Conservation (phyloP, 2,797 vertebrate genomes). For the Salarias fasciatus region DNA sequence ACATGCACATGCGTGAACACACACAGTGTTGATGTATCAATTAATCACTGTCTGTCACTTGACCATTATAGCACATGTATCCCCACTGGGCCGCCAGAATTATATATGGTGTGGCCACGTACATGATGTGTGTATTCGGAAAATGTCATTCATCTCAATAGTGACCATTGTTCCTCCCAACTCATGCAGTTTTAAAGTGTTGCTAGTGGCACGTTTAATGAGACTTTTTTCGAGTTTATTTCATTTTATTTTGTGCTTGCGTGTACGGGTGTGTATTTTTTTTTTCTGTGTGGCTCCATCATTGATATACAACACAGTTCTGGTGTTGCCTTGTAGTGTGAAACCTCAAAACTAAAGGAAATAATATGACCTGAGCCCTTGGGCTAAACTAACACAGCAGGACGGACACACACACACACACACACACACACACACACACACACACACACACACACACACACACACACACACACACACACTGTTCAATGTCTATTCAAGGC, state of each 20-base stretch:
- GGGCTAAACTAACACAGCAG: slow-evolving; percentile 38
- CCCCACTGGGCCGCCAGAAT: slow-evolving; percentile 53
- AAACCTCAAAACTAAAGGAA: slow-evolving; percentile 64
- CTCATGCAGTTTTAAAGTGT: slow-evolving; percentile 19
- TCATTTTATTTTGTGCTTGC: slow-evolving; percentile 1
- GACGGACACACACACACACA: slow-evolving; percentile 28
- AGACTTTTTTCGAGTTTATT: not conserved
- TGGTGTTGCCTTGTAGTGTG: slow-evolving; percentile 46
- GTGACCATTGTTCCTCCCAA: slow-evolving; percentile 43
- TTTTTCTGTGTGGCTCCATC: slow-evolving; percentile 4
- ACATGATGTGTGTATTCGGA: slow-evolving; percentile 12
- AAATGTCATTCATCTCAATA: slow-evolving; percentile 30
- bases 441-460: slow-evolving; percentile 23
- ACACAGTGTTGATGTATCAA: slow-evolving; percentile 66
- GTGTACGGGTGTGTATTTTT: not conserved
- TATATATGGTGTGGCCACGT: slow-evolving; percentile 21
- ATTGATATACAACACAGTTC: slow-evolving; percentile 50
- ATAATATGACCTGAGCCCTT: slow-evolving; percentile 38
- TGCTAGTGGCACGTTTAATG: slow-evolving; percentile 23
- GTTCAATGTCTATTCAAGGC: slow-evolving; percentile 11
- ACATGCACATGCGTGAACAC: slow-evolving; percentile 56
- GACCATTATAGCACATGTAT: slow-evolving; percentile 61
- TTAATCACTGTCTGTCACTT: slow-evolving; percentile 76
- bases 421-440: slow-evolving; percentile 28
- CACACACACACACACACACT: slow-evolving; percentile 26